These are phyloP conservation scores for Fukomys damarensis DNA, from an alignment of 2,113 vertebrate genomes.

Conservation along the genomic window DNA sequence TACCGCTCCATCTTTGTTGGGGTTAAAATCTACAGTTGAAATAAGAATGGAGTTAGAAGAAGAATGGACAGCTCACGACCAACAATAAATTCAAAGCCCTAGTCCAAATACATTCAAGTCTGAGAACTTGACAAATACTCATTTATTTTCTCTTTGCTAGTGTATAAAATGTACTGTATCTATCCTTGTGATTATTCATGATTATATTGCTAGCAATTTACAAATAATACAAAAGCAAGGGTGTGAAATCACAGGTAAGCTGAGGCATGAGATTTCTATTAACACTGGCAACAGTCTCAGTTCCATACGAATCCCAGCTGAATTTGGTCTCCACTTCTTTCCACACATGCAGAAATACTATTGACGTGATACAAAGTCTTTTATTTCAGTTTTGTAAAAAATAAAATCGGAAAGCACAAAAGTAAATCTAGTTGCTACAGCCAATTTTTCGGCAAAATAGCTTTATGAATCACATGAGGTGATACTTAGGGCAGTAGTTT, in stretches of 20 bases:
- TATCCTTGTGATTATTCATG: not conserved
- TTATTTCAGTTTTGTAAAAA: slow-evolving; percentile 26
- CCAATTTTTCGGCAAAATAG: not conserved
- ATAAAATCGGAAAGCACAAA: not conserved
- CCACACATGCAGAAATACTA: not conserved
- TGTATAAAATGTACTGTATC: not conserved
- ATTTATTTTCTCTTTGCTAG: not conserved
- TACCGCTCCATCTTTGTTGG: not conserved
- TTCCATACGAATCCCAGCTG: not conserved
- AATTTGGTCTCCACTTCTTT: not conserved
- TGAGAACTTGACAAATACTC: not conserved
- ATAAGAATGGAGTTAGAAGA: not conserved
- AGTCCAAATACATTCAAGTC: not conserved
- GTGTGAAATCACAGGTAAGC: not conserved
- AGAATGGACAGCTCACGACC: too few relatives aligned
- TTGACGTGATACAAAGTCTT: not conserved
- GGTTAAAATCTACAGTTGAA: not conserved
- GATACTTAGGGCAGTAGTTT: not conserved
- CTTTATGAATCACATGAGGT: not conserved
- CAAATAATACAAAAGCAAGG: slow-evolving; percentile 11
- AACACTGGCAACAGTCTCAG: not conserved
- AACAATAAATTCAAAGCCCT: not conserved
- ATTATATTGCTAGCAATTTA: not conserved
- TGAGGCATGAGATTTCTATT: not conserved
- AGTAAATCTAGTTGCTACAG: not conserved